phyloP scores from a whole-genome alignment of 2,797 vertebrate species.

The Enteromius thamalakanensis region DNA sequence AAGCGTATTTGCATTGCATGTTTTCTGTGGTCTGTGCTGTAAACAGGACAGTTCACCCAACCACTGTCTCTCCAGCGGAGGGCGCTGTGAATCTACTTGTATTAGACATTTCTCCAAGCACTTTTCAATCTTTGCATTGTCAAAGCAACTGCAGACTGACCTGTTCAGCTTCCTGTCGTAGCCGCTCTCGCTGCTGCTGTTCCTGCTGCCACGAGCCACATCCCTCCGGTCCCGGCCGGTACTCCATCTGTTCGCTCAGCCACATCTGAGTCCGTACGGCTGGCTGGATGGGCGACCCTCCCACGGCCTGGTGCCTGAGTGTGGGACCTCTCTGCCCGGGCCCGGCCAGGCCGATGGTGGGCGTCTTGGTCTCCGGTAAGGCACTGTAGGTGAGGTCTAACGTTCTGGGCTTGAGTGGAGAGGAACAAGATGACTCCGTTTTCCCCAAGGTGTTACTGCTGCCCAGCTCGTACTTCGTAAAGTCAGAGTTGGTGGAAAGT shows the following conservation, averaged over 20 bases:
- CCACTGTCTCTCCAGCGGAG: slow-evolving; percentile 66
- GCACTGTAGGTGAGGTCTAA: slow-evolving; percentile 86
- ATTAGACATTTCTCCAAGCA: neutral
- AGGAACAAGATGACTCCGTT: slow-evolving; percentile 70
- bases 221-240: slow-evolving; percentile 71
- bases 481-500: slow-evolving; percentile 74
- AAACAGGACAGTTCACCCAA: neutral
- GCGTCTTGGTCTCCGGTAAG: slow-evolving; percentile 83
- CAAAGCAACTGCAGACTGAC: slow-evolving; percentile 53
- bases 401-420: slow-evolving; percentile 80
- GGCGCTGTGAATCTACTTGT: slow-evolving; percentile 66
- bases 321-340: slow-evolving; percentile 74
- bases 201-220: slow-evolving; percentile 78
- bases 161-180: slow-evolving; percentile 79
- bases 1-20: neutral
- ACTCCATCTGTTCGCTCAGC: slow-evolving; percentile 93
- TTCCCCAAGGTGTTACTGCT: slow-evolving; percentile 55
- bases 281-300: slow-evolving; percentile 85
- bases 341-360: slow-evolving; percentile 54
- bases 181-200: slow-evolving; percentile 72
- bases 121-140: neutral
- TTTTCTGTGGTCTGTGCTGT: neutral
- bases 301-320: slow-evolving; percentile 79
- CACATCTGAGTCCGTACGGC: slow-evolving; percentile 93
- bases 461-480: slow-evolving; percentile 77